Evolutionary conservation across 1,140 invertebrate genomes (phyloP).

Genomic region (Pachypsylla venusta): DNA sequence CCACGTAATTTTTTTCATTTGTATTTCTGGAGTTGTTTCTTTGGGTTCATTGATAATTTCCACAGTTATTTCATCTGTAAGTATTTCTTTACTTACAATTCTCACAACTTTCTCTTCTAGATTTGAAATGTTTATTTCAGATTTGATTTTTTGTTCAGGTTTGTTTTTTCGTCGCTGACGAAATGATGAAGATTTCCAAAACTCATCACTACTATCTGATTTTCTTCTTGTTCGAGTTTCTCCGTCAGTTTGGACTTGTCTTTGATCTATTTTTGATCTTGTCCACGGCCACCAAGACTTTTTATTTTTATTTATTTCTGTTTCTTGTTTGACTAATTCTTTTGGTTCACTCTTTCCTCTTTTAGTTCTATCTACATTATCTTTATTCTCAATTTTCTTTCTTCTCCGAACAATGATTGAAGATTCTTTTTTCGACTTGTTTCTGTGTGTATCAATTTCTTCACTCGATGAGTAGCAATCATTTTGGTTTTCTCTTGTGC

Average conservation of each 20-base stretch:
- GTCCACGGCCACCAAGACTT: constrained; percentile 4
- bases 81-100: constrained; percentile 2
- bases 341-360: constrained; percentile 4
- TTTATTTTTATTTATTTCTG: neutral
- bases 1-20: neutral
- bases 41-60: neutral
- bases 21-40: neutral
- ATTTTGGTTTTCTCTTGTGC: constrained; percentile 4
- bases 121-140: neutral
- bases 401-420: neutral
- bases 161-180: neutral
- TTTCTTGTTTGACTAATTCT: neutral
- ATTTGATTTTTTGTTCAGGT: neutral
- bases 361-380: neutral
- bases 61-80: constrained; percentile 9
- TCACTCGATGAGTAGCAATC: neutral
- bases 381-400: constrained; percentile 9
- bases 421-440: neutral
- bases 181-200: constrained; percentile 19
- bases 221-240: neutral
- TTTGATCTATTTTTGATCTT: constrained; percentile 2
- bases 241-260: constrained; percentile 2
- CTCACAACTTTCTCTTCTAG: neutral
- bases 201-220: constrained; percentile 21
- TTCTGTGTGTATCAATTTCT: neutral